Evolutionary conservation across 2,797 vertebrate genomes (phyloP), one percentile per base, ranked within the genome.

Genomic region (Phrynocephalus forsythii): DNA sequence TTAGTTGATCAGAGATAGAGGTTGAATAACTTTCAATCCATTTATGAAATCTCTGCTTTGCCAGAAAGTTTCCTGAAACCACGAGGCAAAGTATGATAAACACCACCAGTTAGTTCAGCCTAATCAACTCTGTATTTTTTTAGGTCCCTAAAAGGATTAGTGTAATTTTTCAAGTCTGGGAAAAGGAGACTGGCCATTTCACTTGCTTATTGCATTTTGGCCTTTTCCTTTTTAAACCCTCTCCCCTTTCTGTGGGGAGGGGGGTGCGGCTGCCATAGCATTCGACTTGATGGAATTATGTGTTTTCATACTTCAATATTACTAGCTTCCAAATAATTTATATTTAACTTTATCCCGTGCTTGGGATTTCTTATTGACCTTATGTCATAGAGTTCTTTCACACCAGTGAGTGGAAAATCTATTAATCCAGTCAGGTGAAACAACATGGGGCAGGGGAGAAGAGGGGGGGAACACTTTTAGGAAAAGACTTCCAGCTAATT

Each of bases 11-110:
- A 97, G 97, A 97, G 96, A 97, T 97, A 97, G 95, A 97, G 95
- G 95, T 95, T 97, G 97, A 97, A 97, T 97, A 97, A 97, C 97
- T 96, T 96, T 94, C 96, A 97, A 96, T 97, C 96, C 96, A 96
- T 97, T 97, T 97, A 96, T 95, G 94, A 95, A 95, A 94, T 94
- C 91, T 90, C 67, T 89, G 94, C 94, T 72, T 96, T 96, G 96
- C 96, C 96, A 96, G 96, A 96, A 95, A 93, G 95, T 96, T 97
- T 97, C 95, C 96, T 95, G 95, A 96, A 97, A 96, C 95, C 96
- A 93, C 93, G 95, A 92, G 92, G 93, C 94, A 92, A 95, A 94
- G 94, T 95, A 95, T 95, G 94, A 96, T 96, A 96, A 97, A 97
- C 95, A 97, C 92, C 94, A 93, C 87, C 94, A 91, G 71, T 95